These are phyloP conservation scores for Brachyrhaphis roseni DNA, from an alignment of 2,797 vertebrate species.

Conservation along the genomic window DNA sequence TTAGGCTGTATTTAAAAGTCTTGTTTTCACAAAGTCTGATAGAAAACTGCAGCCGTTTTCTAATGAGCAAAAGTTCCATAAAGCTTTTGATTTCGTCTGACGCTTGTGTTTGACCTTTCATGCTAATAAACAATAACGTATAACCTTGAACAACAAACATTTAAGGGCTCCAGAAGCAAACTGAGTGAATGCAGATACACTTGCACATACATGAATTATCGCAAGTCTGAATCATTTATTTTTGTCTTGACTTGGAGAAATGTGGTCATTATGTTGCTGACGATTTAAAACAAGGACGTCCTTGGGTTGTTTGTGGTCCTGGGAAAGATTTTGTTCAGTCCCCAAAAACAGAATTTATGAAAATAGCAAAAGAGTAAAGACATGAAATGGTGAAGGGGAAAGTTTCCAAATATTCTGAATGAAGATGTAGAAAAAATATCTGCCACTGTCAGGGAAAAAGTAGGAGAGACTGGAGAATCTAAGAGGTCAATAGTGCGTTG, in stretches of 20 bases:
- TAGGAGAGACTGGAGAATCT: not conserved
- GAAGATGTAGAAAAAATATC: not conserved
- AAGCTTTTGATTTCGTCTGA: slow-evolving; percentile 12
- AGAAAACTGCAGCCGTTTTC: not conserved
- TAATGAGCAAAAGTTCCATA: slow-evolving; percentile 9
- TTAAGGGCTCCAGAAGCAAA: slow-evolving; percentile 30
- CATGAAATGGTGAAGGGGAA: not conserved
- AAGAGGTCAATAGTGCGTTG: not conserved
- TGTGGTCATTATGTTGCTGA: not conserved
- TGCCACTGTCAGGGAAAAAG: not conserved
- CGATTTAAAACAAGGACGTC: not conserved
- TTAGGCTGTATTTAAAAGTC: not conserved
- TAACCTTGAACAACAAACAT: slow-evolving; percentile 40
- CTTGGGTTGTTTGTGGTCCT: not conserved
- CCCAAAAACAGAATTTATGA: not conserved
- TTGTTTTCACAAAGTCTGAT: not conserved
- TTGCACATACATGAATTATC: not conserved
- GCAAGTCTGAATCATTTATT: not conserved
- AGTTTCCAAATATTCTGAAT: not conserved
- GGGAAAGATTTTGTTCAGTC: not conserved
- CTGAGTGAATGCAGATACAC: slow-evolving; percentile 5
- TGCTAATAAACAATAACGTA: slow-evolving; percentile 30
- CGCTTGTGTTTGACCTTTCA: slow-evolving; percentile 7
- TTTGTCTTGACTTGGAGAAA: slow-evolving; percentile 1
- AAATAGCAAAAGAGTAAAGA: not conserved